Evolutionary conservation across 2,797 vertebrate genomes (phyloP).

Genomic region (Anguilla megastoma): DNA sequence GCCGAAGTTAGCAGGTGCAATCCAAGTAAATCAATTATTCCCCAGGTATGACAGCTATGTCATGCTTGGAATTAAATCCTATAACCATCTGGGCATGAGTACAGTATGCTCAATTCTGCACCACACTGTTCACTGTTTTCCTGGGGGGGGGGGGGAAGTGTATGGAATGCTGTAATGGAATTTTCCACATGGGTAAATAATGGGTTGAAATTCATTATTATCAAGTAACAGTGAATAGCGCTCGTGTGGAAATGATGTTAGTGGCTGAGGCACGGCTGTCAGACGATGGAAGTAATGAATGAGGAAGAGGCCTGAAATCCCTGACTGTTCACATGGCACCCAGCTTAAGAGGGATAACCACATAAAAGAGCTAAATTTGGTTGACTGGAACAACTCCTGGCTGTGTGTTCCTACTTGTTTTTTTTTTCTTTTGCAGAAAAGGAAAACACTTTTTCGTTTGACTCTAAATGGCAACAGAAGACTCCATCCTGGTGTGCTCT

Average conservation of each 20-base stretch:
- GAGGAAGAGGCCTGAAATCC: neutral
- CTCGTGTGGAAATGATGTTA: neutral
- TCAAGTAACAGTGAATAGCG: neutral
- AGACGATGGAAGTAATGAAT: neutral
- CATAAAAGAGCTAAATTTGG: neutral
- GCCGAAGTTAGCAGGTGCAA: neutral
- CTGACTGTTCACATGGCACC: neutral
- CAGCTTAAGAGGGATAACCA: neutral
- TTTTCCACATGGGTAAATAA: neutral
- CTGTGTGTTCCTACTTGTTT: neutral
- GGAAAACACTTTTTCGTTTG: neutral
- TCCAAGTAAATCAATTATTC: neutral
- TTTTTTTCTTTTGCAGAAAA: neutral
- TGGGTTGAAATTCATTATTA: neutral
- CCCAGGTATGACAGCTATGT: neutral
- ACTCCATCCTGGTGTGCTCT: neutral
- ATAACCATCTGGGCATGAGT: neutral
- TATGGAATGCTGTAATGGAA: neutral
- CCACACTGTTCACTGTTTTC: neutral
- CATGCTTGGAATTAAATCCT: neutral
- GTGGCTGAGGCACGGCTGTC: neutral
- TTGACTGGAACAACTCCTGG: slow-evolving; percentile 3
- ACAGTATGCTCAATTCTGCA: neutral
- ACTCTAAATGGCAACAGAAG: neutral
- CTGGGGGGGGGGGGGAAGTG: neutral